Evolutionary conservation across 1,140 invertebrate species (phyloP), one percentile per base, ranked within the genome.

Genomic region (Drosophila lacertosa): DNA sequence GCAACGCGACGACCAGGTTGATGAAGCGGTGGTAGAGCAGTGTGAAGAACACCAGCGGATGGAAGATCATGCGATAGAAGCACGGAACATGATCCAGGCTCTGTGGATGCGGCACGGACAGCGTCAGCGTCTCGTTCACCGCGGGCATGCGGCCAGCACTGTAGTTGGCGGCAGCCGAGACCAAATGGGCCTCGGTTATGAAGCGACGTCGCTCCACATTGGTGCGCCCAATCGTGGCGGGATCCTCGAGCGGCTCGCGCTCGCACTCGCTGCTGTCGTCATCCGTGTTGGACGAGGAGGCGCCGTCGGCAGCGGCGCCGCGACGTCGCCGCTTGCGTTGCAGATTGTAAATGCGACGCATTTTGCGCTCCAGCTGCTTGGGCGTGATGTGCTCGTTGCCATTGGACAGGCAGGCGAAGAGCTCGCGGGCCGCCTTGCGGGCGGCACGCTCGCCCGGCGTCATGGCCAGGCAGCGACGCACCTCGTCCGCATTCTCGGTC

Each of bases 361-460:
- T 95, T 66, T 93, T 93, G 20, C 93, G 92, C 77, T 94, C 94
- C 29, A 97, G 91, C 82, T 96, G 96, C 33, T 94, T 95, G 37
- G 95, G 96, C 39, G 95, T 97, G 44, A 97, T 97, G 72, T 96
- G 97, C 77, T 97, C 95, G 89, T 96, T 95, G 9, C 96, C 96
- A 90, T 96, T 96, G 2, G 95, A 96, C 16, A 97, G 91, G 83
- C 96, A 96, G 1, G 94, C 94, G 91, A 97, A 98, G 59, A 98
- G 94, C 89, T 96, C 95, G 50, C 95, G 93, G 0, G 97, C 97
- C 6, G 97, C 97, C 92, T 95, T 94, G 55, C 96, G 94, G 0
- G 96, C 96, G 6, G 97, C 93, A 66, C 97, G 97, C 91, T 98
- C 97, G 83, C 96, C 94, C 33, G 95, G 93, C 10, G 96, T 95